phyloP scores from a whole-genome alignment of 2,888 invertebrate species.

The Clanis bilineata region DNA sequence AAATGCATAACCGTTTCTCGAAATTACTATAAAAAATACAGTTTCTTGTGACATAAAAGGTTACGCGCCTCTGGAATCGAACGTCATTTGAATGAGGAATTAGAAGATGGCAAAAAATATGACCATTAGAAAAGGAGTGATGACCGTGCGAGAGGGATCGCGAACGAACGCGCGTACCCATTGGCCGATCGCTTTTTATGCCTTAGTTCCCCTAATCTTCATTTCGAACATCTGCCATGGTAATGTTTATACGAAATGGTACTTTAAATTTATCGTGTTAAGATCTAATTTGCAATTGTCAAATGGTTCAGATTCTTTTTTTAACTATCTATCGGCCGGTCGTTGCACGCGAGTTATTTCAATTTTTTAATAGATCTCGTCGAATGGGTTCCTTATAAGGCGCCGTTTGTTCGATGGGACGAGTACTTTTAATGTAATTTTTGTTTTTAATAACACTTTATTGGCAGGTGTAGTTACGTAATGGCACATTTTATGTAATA shows the following conservation, averaged over 20 bases:
- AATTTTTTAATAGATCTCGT: slow-evolving; percentile 75
- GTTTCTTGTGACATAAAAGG: slow-evolving; percentile 48
- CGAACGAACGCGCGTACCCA: slow-evolving; percentile 48
- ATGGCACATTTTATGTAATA: slow-evolving; percentile 14
- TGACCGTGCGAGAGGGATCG: slow-evolving; percentile 56
- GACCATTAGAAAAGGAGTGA: slow-evolving; percentile 77
- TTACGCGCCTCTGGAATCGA: slow-evolving; percentile 71
- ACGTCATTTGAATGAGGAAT: slow-evolving; percentile 78
- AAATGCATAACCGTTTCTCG: slow-evolving; percentile 24
- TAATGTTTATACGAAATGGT: slow-evolving; percentile 73
- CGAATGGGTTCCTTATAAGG: slow-evolving; percentile 69
- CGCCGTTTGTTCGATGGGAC: slow-evolving; percentile 54
- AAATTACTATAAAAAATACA: slow-evolving; percentile 28
- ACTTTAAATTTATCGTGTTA: slow-evolving; percentile 70
- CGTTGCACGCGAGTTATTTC: slow-evolving; percentile 69
- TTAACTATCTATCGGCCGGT: slow-evolving; percentile 56
- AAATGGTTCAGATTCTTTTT: slow-evolving; percentile 54
- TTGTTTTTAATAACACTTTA: slow-evolving; percentile 42
- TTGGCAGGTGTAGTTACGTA: slow-evolving; percentile 45
- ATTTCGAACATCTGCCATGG: slow-evolving; percentile 77
- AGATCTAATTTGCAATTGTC: slow-evolving; percentile 68
- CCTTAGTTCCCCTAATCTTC: slow-evolving; percentile 81
- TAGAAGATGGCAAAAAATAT: slow-evolving; percentile 80
- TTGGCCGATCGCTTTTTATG: slow-evolving; percentile 81
- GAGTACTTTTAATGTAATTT: slow-evolving; percentile 49